Percentiles rank a stretch among this genome's conserved stretches.
Conservation (phyloP, 2,113 vertebrate genomes). For the Anguilla japonica region DNA sequence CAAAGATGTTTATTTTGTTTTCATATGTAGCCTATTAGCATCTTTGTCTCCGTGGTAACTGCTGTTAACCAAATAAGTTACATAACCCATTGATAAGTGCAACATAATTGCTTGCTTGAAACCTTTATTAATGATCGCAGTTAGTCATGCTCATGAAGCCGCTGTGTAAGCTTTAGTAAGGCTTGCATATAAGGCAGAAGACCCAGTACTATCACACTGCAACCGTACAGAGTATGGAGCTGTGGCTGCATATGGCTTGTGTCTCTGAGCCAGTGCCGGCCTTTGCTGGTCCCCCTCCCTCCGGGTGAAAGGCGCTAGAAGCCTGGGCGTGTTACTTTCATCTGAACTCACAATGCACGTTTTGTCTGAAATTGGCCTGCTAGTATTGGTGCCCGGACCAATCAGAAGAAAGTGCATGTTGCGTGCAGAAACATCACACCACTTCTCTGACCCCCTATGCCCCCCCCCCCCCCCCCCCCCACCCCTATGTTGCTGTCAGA, state of each 20-base stretch:
- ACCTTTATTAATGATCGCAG: neutral
- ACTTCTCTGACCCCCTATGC: conserved; percentile 11
- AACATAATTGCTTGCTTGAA: neutral
- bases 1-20: neutral
- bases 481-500: neutral
- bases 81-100: neutral
- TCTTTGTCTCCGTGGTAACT: neutral
- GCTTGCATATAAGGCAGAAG: neutral
- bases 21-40: neutral
- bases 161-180: neutral
- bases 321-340: neutral
- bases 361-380: neutral
- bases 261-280: neutral
- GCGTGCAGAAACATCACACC: neutral
- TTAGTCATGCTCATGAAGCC: neutral
- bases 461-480: neutral
- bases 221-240: neutral
- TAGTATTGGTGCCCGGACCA: neutral
- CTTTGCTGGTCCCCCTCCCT: neutral
- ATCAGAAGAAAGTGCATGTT: neutral
- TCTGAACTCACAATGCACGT: neutral
- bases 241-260: neutral
- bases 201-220: neutral
- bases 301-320: neutral
- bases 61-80: neutral